Conservation (phyloP, 1,140 invertebrate genomes). For the Aphidius gifuensis region DNA sequence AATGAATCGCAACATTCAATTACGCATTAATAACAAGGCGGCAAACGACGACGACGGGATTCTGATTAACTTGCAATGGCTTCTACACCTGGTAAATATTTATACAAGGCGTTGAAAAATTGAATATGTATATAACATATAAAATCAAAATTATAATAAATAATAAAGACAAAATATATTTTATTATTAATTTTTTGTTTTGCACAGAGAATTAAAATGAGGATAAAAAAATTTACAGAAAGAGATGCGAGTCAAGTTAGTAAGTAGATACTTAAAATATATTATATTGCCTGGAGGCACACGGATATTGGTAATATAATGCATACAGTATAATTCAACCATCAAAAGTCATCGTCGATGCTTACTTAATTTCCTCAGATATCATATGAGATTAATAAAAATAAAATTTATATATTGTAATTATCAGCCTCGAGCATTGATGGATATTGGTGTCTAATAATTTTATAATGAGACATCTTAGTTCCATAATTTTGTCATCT, state of each 20-base stretch:
- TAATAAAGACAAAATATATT: too few relatives aligned
- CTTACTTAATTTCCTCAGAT: constrained; percentile 8
- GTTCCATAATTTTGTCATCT: constrained; percentile 34
- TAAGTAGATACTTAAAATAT: too few relatives aligned
- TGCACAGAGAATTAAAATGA: too few relatives aligned
- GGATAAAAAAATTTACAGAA: too few relatives aligned
- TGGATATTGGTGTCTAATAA: constrained; percentile 18
- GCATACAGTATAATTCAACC: constrained; percentile 31
- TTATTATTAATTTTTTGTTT: too few relatives aligned
- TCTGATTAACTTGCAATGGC: constrained; percentile 31
- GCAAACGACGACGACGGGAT: constrained; percentile 21
- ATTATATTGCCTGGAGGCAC: background rate
- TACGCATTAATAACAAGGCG: constrained; percentile 44
- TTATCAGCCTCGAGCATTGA: constrained; percentile 18
- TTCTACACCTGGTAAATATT: background rate
- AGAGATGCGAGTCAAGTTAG: too few relatives aligned
- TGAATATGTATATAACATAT: too few relatives aligned
- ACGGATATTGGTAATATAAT: constrained; percentile 30
- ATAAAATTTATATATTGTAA: background rate
- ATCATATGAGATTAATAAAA: constrained; percentile 9
- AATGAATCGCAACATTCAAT: constrained; percentile 42
- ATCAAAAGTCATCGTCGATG: constrained; percentile 30
- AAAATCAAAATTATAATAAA: too few relatives aligned
- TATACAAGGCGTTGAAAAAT: background rate
- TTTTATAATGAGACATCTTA: constrained; percentile 39